Base-by-base conservation (phyloP, 2,888 invertebrate species). In the Acleris sparsana region DNA sequence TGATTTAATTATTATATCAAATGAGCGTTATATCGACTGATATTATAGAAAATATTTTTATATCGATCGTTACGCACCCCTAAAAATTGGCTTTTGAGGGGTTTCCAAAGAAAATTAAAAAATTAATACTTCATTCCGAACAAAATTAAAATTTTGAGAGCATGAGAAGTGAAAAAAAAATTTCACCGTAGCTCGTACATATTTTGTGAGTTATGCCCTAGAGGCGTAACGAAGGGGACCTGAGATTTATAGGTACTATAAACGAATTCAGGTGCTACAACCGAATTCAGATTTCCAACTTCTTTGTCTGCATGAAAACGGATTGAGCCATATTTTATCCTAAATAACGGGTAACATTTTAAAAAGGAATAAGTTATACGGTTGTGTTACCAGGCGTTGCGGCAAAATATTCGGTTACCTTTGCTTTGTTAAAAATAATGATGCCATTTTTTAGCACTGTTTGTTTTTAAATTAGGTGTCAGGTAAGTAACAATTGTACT, bases 381-480 rank as follows among this genome's bases (percentile, higher is more conserved):
- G 25, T 25, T 46, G 4, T 46, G 20, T 22, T 11, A 2, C 43
- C 13, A 9, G 44, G 22, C n/a, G 46, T 22, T 9, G 22, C 5
- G 46, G 56, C 29, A 17, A 57, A 44, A 44, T 57, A 46, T 57
- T 57, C 46, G 25, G 25, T 57, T 57, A 57, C n/a, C 22, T 44
- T 46, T 44, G 17, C 22, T 17, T 25, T 11, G 43, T 11, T 39
- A 39, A 39, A 13, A 22, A 43, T 44, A 44, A 44, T 22, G 56
- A 22, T n/a, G 56, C 39, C 6, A 20, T 53, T 17, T 49, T 43
- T 44, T 22, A 44, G 43, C 20, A 16, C 1, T 20, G 43, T 39
- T 18, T 3, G 20, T 20, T 39, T 20, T 20, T 3, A 11, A 20
- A 51, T 5, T 51, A 3, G 7, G 6, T 29, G 13, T 53, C 20